Percentiles rank a stretch among this genome's conserved stretches.
These are phyloP conservation scores for Aphrophora alni DNA, from an alignment of 2,888 invertebrate species.

Conservation along the genomic window DNA sequence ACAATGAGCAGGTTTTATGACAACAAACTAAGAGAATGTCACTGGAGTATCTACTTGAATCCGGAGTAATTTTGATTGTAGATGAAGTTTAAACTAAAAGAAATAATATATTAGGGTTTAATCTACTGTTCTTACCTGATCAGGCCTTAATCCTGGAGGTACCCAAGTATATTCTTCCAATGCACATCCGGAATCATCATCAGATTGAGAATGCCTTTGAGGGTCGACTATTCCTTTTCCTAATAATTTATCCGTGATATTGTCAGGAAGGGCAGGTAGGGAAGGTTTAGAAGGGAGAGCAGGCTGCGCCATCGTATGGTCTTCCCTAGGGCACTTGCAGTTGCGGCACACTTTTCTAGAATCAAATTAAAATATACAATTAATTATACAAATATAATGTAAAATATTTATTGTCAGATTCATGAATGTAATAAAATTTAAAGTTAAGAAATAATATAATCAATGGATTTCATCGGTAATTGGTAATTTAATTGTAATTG, in stretches of 20 bases:
- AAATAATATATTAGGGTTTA: too few species aligned
- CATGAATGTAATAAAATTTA: too few species aligned
- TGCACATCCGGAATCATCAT: constrained; percentile 97
- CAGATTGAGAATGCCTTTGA: constrained; percentile 89
- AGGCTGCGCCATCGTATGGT: constrained; percentile 59
- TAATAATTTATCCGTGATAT: constrained; percentile 62
- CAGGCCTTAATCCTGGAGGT: constrained; percentile 93
- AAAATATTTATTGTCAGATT: too few species aligned
- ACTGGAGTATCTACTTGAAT: too few species aligned
- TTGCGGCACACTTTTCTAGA: constrained; percentile 84
- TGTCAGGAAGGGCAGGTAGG: constrained; percentile 36
- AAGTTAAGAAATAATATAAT: too few species aligned
- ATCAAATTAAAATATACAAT: constrained; percentile 47
- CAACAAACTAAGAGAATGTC: too few species aligned
- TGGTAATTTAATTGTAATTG: too few species aligned
- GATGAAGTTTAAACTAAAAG: too few species aligned
- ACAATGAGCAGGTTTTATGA: too few species aligned
- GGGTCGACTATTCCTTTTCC: constrained; percentile 69
- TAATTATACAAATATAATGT: too few species aligned
- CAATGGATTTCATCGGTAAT: too few species aligned
- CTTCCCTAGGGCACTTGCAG: constrained; percentile 72
- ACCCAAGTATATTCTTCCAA: constrained; percentile 99
- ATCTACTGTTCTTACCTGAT: constrained; percentile 92
- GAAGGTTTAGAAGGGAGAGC: constrained; percentile 58
- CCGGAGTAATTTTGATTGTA: too few species aligned